A percentile compares a stretch with the other conserved stretches of the same genome.
These are phyloP conservation scores for Eilema griseolum DNA, from an alignment of 2,888 invertebrate species.

Conservation along the genomic window DNA sequence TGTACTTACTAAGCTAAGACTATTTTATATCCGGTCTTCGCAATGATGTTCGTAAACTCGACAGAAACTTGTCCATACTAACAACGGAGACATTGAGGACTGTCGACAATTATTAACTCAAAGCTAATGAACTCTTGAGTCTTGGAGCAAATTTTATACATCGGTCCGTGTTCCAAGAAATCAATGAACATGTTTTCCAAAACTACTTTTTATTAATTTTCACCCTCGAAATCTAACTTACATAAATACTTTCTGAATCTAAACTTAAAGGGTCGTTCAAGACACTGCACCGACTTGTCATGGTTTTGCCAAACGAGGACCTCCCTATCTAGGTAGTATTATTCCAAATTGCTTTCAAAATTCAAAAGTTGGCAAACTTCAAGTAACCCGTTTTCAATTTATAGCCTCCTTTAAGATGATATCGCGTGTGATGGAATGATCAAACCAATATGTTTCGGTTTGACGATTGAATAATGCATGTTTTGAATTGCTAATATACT, in stretches of 20 bases:
- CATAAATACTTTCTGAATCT: neutral
- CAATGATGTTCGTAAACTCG: neutral
- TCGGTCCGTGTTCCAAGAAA: neutral
- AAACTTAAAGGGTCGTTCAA: neutral
- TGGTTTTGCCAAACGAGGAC: neutral
- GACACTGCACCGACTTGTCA: no score
- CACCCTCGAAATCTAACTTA: neutral
- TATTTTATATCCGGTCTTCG: neutral
- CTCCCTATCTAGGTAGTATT: neutral
- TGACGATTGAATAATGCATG: neutral
- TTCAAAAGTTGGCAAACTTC: neutral
- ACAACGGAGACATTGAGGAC: neutral
- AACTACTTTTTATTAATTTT: neutral
- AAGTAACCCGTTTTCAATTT: neutral
- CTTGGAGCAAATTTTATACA: neutral
- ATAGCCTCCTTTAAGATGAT: neutral
- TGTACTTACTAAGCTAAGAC: no score
- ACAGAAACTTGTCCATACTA: neutral
- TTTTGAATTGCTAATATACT: neutral
- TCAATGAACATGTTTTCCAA: neutral
- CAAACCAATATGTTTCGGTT: constrained; percentile 1
- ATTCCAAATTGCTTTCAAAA: neutral
- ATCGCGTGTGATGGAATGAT: neutral
- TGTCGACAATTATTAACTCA: neutral
- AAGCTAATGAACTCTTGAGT: neutral